Evolutionary conservation across 2,113 vertebrate species (phyloP), one percentile per base, ranked within the genome.

Genomic region (Cranoglanis bouderius): DNA sequence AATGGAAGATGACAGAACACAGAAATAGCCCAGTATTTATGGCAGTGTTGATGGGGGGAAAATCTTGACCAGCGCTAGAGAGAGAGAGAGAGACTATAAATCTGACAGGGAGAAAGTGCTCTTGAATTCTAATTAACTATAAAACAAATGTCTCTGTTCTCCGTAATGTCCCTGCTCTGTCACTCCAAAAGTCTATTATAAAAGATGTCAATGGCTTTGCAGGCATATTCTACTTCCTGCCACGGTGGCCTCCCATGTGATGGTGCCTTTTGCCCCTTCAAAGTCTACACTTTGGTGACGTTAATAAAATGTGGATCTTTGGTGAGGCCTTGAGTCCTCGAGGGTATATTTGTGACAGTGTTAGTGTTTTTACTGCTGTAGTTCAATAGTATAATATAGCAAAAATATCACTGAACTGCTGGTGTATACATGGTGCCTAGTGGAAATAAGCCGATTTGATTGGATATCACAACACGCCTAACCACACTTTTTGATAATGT

Each of bases 1-100:
- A 85, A 40, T 63, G 38, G 26, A 72, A 87, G 72, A 89, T 82
- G 16, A n/a, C 81, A 87, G 57, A 65, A 63, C 19, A 46, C 80
- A 51, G 75, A 87, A 89, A 84, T 82, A 89, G 53, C 63, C 57
- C 24, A 19, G 24, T 88, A 89, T 91, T 91, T 87, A 88, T 88
- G 90, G 87, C 85, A 59, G 51, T 6, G 49, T 87, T 92, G 67
- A 8, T 53, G 21, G 80, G 53, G 80, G 32, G 77, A 53, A 75
- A 75, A 87, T 87, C 80, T 87, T 78, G 91, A 86, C 70, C 90
- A 75, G 92, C 77, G 18, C 14, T 63, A 38, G 4, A 82, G 51
- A 80, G 75, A 24, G n/a, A 38, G 35, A 61, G 75, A 24, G n/a
- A 38, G 35, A 61, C 38, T n/a, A 93, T 94, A 92, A 92, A 93